Evolutionary conservation across 2,888 invertebrate genomes (phyloP), one percentile per base, ranked within the genome.

Genomic region (Timema podura): DNA sequence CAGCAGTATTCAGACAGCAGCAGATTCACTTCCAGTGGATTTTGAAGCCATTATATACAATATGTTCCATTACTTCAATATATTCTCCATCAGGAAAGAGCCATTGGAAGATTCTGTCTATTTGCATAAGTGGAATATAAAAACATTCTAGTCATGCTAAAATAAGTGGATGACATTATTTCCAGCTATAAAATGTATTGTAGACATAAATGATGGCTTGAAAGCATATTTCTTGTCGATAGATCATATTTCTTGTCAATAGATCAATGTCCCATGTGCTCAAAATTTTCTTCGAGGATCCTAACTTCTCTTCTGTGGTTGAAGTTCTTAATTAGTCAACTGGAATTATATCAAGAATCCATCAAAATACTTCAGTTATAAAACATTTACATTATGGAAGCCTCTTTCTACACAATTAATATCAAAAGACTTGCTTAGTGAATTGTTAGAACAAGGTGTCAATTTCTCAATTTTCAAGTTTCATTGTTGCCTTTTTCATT

Each of bases 41-140:
- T 64, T 75, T n/a, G 75, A 77, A 70, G 64, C 72, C 16, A 68
- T 75, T 46, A 70, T 75, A 48, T 44, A 74, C 46, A 76, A 75
- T 73, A 61, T 74, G 46, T 76, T 64, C 51, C 74, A 75, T 48
- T 73, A 73, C 71, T 76, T 75, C 69, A 74, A 73, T 45, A 64
- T 69, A 64, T 71, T 45, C 46, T 64, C 16, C 44, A 7, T 59
- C 59, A 59, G 65, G 15, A 48, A 3, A 45, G 13, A 65, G n/a
- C 10, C 65, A 47, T 45, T 65, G 15, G 1, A 46, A 48, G 10
- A 13, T 65, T 65, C 48, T 70, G 65, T 67, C 47, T 30, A 13
- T 54, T 48, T 51, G 68, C 44, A 13, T 68, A 71, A 65, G 48
- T 47, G 46, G 51, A 46, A 54, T 74, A 47, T 64, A 68, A 73